Base-by-base conservation (phyloP, 2,797 vertebrate genomes). In the Cossypha polioptera region DNA sequence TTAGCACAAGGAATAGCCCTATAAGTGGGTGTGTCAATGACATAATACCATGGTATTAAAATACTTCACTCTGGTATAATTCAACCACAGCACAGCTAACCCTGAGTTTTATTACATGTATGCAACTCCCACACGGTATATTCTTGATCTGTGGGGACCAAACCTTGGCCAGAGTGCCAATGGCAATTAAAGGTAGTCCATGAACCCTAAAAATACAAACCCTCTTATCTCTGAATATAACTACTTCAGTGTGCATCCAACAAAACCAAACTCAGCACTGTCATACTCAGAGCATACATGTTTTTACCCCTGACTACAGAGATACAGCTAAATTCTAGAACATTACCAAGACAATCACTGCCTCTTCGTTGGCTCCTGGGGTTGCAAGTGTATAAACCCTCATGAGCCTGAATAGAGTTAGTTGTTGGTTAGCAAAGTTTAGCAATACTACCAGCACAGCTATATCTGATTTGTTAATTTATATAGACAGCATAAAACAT, bases 111-210 rank as follows among this genome's bases (percentile, higher is more conserved):
- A 40, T 16, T 42, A 62, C 14, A 13, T 20, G 3, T 8, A 26
- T 18, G 21, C 35, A 62, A 69, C 7, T 48, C 17, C 21, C 21
- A 26, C 26, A 42, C 35, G 31, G 7, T 14, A 9, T 21, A 3
- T 24, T 50, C 26, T 67, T 45, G 20, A 59, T 68, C 47, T 53
- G 16, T 0, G 0, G 28, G 13, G 19, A 29, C 19, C 0, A 0
- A 59, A 4, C 24, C 24, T 33, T 13, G 33, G 13, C 19, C 33
- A 10, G 24, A 61, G 13, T 45, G 19, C 9, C 28, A 45, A 45
- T 33, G 19, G 16, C 47, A 38, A 42, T 36, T 69, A 48, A 55
- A 35, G 36, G 18, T 20, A 47, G 50, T 22, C 42, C 31, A 10
- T 48, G 15, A 11, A 22, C 18, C 15, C 62, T 16, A 18, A 55